Conservation (phyloP, 2,797 vertebrate species). For the Acanthopagrus latus region DNA sequence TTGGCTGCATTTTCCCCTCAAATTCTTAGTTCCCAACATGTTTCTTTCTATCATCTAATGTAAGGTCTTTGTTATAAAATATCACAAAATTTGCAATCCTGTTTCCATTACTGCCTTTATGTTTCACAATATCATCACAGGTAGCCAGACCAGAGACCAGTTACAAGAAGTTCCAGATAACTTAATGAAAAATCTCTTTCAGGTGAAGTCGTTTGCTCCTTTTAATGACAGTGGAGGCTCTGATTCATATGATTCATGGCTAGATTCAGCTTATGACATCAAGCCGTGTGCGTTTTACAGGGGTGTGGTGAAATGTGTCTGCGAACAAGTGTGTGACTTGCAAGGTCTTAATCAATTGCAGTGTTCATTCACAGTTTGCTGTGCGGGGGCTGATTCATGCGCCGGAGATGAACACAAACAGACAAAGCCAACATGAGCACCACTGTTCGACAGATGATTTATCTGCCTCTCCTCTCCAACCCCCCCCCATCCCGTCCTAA, state of each 20-base stretch:
- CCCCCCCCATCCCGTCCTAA: not conserved
- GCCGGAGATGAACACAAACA: constrained; percentile 65
- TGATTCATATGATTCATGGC: constrained; percentile 33
- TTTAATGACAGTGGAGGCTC: not conserved
- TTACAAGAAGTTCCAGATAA: not conserved
- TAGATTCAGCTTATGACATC: constrained; percentile 36
- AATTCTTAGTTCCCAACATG: not conserved
- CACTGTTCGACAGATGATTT: constrained; percentile 34
- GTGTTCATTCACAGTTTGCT: constrained; percentile 41
- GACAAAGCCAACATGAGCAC: constrained; percentile 35
- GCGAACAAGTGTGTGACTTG: not conserved
- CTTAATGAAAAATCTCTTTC: not conserved
- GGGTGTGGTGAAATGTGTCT: constrained; percentile 50
- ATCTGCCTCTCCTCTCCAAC: constrained; percentile 17
- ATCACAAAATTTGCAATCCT: not conserved
- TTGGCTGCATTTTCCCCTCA: not conserved
- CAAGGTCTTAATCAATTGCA: constrained; percentile 15
- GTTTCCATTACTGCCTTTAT: not conserved
- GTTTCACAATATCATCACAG: not conserved
- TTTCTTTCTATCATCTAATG: not conserved
- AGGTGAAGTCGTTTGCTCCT: not conserved
- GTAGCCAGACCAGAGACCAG: not conserved
- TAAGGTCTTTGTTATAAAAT: not conserved
- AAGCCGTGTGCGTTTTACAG: constrained; percentile 17
- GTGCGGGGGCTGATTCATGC: constrained; percentile 49